These are phyloP conservation scores for Gavia stellata DNA, from an alignment of 2,113 vertebrate genomes.

Conservation along the genomic window DNA sequence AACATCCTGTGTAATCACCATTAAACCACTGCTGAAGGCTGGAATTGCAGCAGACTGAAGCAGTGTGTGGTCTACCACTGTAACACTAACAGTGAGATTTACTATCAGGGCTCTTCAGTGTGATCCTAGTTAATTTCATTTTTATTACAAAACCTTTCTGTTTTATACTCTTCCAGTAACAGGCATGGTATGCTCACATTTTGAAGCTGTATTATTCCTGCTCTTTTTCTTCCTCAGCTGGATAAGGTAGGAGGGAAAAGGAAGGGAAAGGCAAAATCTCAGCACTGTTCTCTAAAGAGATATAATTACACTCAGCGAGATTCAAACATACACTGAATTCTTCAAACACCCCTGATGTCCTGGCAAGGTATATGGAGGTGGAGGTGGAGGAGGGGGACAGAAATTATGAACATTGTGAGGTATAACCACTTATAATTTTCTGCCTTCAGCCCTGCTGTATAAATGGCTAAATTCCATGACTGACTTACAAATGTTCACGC, in stretches of 20 bases:
- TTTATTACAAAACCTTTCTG: background rate
- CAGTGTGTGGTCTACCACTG: background rate
- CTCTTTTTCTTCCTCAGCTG: background rate
- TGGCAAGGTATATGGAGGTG: background rate
- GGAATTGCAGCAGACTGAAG: background rate
- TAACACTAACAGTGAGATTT: background rate
- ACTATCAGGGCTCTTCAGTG: background rate
- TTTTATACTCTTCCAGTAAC: background rate
- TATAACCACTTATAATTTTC: background rate
- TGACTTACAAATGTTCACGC: background rate
- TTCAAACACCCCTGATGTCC: background rate
- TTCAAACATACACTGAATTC: background rate
- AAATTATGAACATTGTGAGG: background rate
- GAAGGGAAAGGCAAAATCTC: background rate
- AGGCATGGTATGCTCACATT: background rate
- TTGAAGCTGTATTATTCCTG: background rate
- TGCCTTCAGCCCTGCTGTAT: background rate
- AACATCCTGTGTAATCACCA: background rate
- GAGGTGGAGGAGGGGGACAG: rapidly evolving
- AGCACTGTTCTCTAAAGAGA: background rate
- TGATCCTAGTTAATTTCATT: background rate
- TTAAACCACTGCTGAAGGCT: background rate
- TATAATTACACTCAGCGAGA: background rate
- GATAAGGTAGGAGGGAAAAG: background rate
- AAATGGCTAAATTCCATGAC: background rate